Base-by-base conservation (phyloP, 2,113 vertebrate genomes). In the Chunga burmeisteri region DNA sequence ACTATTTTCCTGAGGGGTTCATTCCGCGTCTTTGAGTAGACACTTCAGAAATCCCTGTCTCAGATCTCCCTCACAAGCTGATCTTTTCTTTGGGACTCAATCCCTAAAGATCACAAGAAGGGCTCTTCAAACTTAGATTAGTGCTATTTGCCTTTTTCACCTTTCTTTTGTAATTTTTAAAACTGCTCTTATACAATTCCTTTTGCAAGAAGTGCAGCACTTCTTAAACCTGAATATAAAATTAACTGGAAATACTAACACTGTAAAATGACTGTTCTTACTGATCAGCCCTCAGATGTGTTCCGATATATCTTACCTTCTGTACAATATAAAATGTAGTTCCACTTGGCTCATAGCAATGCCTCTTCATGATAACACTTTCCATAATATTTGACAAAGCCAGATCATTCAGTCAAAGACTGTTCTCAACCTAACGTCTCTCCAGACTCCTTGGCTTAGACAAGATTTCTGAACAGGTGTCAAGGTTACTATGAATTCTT, bases 211-310 rank as follows among this genome's bases (percentile, higher is more conserved):
- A 96, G 93, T 80, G 81, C 58, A 66, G 87, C 81, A 77, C 93
- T 96, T 95, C 85, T 96, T 70, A 95, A 96, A 91, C 66, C 93
- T 82, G 90, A 95, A 96, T 96, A 80, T 65, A 86, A 85, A 96
- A 96, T 94, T 90, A 94, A 82, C 96, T 96, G 74, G 87, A 96
- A 94, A 88, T 94, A 86, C 85, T 80, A 82, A 88, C 78, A 25
- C 87, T 86, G 74, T 75, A 90, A 95, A 77, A 96, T 66, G 87
- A 87, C 81, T 94, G 71, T 18, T 90, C 92, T 94, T 53, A 58
- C 85, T 53, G 74, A 96, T 92, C 93, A 82, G 62, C 53, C 70
- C 92, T 94, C 87, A 80, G 74, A 93, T 80, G 67, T 81, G n/a
- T 93, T 92, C 78, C 2, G 25, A 49, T 75, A 63, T 52, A 4